Evolutionary conservation across 2,113 vertebrate species (phyloP), one percentile per base, ranked within the genome.

Genomic region (Hippolais icterina): DNA sequence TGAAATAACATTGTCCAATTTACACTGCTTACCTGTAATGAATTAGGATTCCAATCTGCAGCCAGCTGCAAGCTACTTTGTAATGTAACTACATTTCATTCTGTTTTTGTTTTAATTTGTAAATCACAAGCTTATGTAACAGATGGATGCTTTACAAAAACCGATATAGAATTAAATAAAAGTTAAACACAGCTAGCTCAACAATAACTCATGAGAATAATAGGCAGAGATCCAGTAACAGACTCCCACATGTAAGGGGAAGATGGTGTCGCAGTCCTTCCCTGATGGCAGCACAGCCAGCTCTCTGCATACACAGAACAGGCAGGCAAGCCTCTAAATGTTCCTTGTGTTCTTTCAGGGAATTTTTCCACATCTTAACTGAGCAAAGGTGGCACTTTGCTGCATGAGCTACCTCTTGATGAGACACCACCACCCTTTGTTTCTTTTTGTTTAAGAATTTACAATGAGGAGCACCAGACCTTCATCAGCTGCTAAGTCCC

Each of bases 101-200:
- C 83, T 92, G 68, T 1, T 95, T 94, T 84, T 93, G 29, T 41
- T 96, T 95, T 86, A 83, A 95, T 92, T 80, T 92, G 64, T 77
- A 90, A 95, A 94, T 93, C 59, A 78, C 76, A 95, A 83, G 53
- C 29, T 91, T 91, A 87, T 50, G 27, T 35, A 93, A 76, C 54
- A 91, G 69, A 93, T 64, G 54, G 33, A 54, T 94, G 39, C n/a
- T 88, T 94, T 80, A 86, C 41, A 87, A 94, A 91, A 88, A 35
- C 0, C 0, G 20, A 63, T 74, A 92, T 41, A 33, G 87, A 90
- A 80, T 64, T 86, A 94, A 93, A 93, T 61, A 93, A 85, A 87
- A 88, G 81, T 41, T 61, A 93, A 82, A 86, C 68, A 54, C 42
- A 87, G 50, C 39, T 52, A 24, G 39, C 47, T 63, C 0, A 2